phyloP scores from a whole-genome alignment of 2,797 vertebrate genomes.

The Poecilia picta region DNA sequence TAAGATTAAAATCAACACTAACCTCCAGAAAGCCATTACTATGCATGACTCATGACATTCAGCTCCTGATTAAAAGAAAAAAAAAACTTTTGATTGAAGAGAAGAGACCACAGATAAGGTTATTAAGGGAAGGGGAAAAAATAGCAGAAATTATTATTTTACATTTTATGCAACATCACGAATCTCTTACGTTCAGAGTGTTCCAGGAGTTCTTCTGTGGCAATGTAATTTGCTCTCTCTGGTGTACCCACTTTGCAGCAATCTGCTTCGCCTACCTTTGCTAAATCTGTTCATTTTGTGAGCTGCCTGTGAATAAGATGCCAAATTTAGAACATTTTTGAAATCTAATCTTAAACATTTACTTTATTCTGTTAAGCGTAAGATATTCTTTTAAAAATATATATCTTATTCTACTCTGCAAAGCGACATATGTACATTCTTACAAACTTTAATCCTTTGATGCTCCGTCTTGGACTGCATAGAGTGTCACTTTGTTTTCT shows the following conservation, averaged over 20 bases:
- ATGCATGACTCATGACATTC: constrained; percentile 31
- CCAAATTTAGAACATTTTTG: constrained; percentile 22
- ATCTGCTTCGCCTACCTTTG: constrained; percentile 28
- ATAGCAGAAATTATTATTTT: constrained; percentile 12
- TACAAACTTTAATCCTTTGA: neutral
- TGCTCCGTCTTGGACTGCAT: neutral
- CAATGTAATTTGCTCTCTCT: constrained; percentile 27
- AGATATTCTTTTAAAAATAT: neutral
- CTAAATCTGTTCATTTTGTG: constrained; percentile 25
- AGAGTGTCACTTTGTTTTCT: neutral
- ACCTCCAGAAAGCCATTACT: constrained; percentile 19
- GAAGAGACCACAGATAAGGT: constrained; percentile 10
- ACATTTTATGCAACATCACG: constrained; percentile 22
- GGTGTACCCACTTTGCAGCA: constrained; percentile 22
- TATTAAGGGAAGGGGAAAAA: constrained; percentile 11
- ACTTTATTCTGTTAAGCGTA: neutral
- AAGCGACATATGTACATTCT: neutral
- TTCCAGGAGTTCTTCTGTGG: constrained; percentile 26
- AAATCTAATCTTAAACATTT: neutral
- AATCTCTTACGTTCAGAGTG: constrained; percentile 23
- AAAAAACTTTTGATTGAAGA: constrained; percentile 26
- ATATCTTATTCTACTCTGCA: neutral
- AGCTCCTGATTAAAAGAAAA: constrained; percentile 17
- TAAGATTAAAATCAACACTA: constrained; percentile 44
- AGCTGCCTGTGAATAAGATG: constrained; percentile 15